Evolutionary conservation across 2,113 vertebrate genomes (phyloP), one percentile per base, ranked within the genome.

Genomic region (Osmerus eperlanus): DNA sequence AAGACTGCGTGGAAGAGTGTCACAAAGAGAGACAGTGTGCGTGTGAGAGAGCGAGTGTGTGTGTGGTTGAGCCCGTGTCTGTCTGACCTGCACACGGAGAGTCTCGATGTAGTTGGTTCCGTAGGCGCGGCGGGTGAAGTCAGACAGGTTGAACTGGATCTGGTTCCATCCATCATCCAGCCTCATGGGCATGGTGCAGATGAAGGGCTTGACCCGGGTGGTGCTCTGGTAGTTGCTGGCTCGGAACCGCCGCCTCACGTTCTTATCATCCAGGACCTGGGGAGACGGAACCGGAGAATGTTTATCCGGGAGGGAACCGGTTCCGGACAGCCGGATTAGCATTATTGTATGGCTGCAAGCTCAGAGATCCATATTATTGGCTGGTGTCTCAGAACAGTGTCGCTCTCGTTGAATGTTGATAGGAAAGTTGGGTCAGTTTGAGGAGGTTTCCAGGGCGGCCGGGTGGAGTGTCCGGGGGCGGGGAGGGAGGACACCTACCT

Each of bases 141-240:
- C 97, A 0, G 95, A 95, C 47, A 98, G 86, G 87, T 99, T 99
- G 87, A 98, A 98, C 90, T 99, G 96, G 72, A 99, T 98, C 86
- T 99, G 97, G 89, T 99, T 99, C 97, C 97, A 99, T 87, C 97
- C 97, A 0, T 98, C 95, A 0, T 98, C 97, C 76, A 99, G 92
- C 51, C 96, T 85, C 96, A 99, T 97, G 51, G 97, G 96, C 97
- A 99, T 99, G 56, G 97, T 98, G 73, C 97, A 99, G 91, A 98
- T 98, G 85, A 98, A 99, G 0, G 96, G 97, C 72, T 99, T 99
- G 71, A 99, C 97, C 0, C 96, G 91, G 0, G 97, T 99, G 0
- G 95, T 98, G 80, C 96, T 98, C 90, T 99, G 97, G 86, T 98
- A 99, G 86, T 97, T 99, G 72, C 97, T 99, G 0, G 96, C 97